These are phyloP conservation scores for Sinocyclocheilus anshuiensis DNA, from an alignment of 2,113 vertebrate genomes.

Conservation along the genomic window DNA sequence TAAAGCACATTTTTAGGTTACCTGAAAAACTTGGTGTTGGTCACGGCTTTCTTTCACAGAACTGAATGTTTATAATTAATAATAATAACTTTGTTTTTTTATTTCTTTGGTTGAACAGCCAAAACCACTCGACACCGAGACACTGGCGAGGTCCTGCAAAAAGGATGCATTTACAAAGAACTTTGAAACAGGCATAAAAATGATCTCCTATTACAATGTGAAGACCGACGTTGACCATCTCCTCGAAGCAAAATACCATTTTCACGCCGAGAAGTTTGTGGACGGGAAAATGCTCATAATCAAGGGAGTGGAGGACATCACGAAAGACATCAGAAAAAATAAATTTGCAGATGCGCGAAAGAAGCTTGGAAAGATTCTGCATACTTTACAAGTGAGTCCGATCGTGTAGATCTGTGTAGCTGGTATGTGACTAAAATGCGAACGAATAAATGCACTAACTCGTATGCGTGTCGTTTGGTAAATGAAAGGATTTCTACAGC, in stretches of 20 bases:
- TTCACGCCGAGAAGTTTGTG: conserved; percentile 21
- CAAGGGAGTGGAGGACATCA: background rate
- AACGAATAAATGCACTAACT: too few relatives aligned
- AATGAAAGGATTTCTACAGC: conserved; percentile 31
- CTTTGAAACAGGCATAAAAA: background rate
- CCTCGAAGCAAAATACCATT: conserved; percentile 17
- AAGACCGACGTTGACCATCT: background rate
- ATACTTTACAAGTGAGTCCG: conserved; percentile 32
- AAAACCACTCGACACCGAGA: background rate
- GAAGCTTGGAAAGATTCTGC: conserved; percentile 11
- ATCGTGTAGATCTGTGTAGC: too few relatives aligned
- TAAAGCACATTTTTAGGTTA: too few relatives aligned
- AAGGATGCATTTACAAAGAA: background rate
- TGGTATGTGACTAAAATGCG: too few relatives aligned
- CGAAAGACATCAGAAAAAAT: background rate
- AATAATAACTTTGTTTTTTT: too few relatives aligned
- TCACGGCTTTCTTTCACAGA: too few relatives aligned
- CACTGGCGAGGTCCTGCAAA: background rate
- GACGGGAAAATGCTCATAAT: background rate
- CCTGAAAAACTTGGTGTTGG: too few relatives aligned
- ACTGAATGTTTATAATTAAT: too few relatives aligned
- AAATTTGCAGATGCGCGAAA: conserved; percentile 21
- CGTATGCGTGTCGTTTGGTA: too few relatives aligned
- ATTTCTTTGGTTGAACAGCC: background rate
- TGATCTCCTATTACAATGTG: background rate